Base-by-base conservation (phyloP, 1,140 invertebrate species). In the Amphibalanus amphitrite region DNA sequence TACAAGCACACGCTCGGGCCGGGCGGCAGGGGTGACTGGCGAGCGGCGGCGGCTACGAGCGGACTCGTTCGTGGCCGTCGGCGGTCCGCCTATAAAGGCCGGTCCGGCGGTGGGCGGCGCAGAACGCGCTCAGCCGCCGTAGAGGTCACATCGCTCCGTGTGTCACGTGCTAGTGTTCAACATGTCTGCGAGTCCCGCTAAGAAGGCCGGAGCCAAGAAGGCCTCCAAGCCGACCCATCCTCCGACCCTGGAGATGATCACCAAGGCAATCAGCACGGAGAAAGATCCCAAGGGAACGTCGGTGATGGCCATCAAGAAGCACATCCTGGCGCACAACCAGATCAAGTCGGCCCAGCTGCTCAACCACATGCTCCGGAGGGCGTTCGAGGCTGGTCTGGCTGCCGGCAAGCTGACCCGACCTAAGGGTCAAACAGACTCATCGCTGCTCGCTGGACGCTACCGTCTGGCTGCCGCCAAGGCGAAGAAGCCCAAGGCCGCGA, bases 181-280 rank as follows among this genome's bases (percentile, higher is more conserved):
- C 33, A 38, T 15, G 15, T 4, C 33, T 15, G 33, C 33, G 15
- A 15, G 4, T 4, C 15, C 33, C 33, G 47, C 47, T 20, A 59
- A 59, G 47, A 23, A 59, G 47, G 47, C 13, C 10, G 17, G n/a
- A n/a, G n/a, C n/a, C n/a, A n/a, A n/a, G 47, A 59, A 59, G 47
- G 20, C 47, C 6, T 20, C 1, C 47, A 59, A 59, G 47, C 47
- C 38, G 20, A 73, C 73, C 13, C 73, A 74, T 71, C 73, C 73
- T 17, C 28, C 72, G 13, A 74, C 73, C 10, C 29, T 74, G 28
- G 73, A 74, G 69, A 74, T 74, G 73, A 69, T 73, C 23, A 33
- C 64, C 17, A 73, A 74, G 47, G 73, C 73, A 10, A 74, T 74
- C 30, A 3, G 28, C 23, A 29, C n/a, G 8, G 28, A 73, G 25